These are phyloP conservation scores for Leucoma salicis DNA, from an alignment of 2,888 invertebrate species.

Conservation along the genomic window DNA sequence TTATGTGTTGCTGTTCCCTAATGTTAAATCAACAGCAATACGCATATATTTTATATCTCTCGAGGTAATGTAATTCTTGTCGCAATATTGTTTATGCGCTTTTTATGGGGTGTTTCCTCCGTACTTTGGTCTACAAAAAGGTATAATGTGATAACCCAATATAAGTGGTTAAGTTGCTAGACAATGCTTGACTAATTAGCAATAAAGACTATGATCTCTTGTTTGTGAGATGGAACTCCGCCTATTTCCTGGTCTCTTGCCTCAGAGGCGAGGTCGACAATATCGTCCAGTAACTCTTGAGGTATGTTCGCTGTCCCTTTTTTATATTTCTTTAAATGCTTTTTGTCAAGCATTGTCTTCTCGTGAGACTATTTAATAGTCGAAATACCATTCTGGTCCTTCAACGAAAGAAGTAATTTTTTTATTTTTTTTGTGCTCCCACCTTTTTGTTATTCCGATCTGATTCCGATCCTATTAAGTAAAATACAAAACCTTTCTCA, in stretches of 20 bases:
- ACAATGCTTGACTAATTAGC: conserved; percentile 6
- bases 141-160: not conserved
- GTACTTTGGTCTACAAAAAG: not conserved
- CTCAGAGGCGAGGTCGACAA: conserved; percentile 13
- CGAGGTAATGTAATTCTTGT: no score
- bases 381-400: conserved; percentile 1
- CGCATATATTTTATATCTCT: no score
- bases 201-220: conserved; percentile 19
- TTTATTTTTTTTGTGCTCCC: no score
- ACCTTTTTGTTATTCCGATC: not conserved
- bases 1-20: not conserved
- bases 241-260: conserved; percentile 33
- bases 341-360: conserved; percentile 7
- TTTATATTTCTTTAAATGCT: conserved; percentile 6
- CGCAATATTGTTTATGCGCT: not conserved
- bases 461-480: conserved; percentile 2
- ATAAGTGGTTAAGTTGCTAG: not conserved
- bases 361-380: conserved; percentile 10
- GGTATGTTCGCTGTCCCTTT: conserved; percentile 7
- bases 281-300: conserved; percentile 4
- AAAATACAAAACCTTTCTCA: conserved; percentile 5
- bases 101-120: not conserved
- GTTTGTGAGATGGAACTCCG: conserved; percentile 34
- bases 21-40: no score
- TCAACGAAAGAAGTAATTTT: conserved; percentile 1